Percentiles rank a stretch among this genome's conserved stretches.
Evolutionary conservation across 2,797 vertebrate species (phyloP).

Genomic region (Pristis pectinata): DNA sequence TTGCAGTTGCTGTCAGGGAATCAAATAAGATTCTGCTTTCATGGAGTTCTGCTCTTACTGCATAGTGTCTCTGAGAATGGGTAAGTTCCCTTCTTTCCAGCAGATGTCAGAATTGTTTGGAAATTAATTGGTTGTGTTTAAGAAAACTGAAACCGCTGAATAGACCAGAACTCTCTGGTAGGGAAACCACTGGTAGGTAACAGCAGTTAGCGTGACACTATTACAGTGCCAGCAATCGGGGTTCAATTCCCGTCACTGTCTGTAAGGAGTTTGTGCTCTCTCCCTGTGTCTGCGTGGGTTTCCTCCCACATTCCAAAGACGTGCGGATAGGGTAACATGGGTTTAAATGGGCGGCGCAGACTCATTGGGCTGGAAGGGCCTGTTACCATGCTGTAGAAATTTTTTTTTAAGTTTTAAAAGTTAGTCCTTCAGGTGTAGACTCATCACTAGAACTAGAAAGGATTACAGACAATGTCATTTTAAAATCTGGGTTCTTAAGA

Average conservation of each 20-base stretch:
- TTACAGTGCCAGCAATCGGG: no score
- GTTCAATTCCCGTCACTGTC: no score
- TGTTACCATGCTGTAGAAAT: no score
- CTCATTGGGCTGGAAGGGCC: no score
- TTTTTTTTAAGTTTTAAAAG: no score
- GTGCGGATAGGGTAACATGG: no score
- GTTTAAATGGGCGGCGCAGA: no score
- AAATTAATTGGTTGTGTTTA: neutral
- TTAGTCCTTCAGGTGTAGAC: neutral
- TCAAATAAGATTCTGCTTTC: neutral
- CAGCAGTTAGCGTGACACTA: no score
- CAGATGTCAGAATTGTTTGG: conserved; percentile 33
- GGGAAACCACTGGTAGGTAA: neutral
- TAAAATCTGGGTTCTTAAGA: neutral
- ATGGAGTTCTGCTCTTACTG: neutral
- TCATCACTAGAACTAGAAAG: neutral
- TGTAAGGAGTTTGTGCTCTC: no score
- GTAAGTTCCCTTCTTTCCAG: conserved; percentile 10
- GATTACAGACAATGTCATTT: neutral
- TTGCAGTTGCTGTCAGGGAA: neutral
- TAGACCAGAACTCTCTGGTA: neutral
- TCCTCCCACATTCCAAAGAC: no score
- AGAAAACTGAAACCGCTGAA: neutral
- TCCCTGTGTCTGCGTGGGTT: no score
- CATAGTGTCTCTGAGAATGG: neutral